A percentile compares a stretch with the other conserved stretches of the same genome.
Conservation (phyloP, 2,888 invertebrate species). For the Ornithoptera alexandrae region DNA sequence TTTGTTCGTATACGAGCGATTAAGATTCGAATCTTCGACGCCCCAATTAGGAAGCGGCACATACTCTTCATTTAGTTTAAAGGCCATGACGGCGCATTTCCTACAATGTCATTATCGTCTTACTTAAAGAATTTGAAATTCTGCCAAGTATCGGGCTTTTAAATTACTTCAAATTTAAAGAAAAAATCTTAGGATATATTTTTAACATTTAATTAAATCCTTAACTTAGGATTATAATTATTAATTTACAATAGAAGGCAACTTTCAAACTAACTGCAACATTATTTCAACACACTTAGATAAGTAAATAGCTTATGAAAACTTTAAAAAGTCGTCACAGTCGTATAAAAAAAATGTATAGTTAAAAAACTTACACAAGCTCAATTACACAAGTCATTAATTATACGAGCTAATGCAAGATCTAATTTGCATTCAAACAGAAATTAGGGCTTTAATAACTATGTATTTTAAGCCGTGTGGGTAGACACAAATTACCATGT, state of each 20-base stretch:
- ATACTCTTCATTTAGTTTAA: constrained; percentile 25
- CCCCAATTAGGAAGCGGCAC: constrained; percentile 26
- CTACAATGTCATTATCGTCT: constrained; percentile 28
- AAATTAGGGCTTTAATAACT: not conserved
- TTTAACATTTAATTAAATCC: not conserved
- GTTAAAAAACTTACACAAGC: not conserved
- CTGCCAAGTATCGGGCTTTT: constrained; percentile 24
- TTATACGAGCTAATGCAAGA: not conserved
- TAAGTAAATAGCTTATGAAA: not conserved
- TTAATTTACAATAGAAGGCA: not conserved
- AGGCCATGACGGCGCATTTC: constrained; percentile 18
- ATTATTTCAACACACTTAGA: not conserved
- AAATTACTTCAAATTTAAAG: not conserved
- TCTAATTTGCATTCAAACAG: not conserved
- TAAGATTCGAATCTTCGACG: constrained; percentile 20
- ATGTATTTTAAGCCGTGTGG: not conserved
- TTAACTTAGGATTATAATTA: not conserved
- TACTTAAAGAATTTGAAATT: constrained; percentile 25
- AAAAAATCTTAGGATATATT: not conserved
- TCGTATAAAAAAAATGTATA: too few relatives aligned
- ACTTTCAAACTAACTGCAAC: not conserved
- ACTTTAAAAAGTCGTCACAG: too few relatives aligned
- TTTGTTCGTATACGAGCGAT: constrained; percentile 17
- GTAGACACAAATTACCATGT: not conserved
- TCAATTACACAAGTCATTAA: not conserved